Evolutionary conservation across 2,797 vertebrate species (phyloP), one percentile per base, ranked within the genome.

Genomic region (Brachymystax lenok): DNA sequence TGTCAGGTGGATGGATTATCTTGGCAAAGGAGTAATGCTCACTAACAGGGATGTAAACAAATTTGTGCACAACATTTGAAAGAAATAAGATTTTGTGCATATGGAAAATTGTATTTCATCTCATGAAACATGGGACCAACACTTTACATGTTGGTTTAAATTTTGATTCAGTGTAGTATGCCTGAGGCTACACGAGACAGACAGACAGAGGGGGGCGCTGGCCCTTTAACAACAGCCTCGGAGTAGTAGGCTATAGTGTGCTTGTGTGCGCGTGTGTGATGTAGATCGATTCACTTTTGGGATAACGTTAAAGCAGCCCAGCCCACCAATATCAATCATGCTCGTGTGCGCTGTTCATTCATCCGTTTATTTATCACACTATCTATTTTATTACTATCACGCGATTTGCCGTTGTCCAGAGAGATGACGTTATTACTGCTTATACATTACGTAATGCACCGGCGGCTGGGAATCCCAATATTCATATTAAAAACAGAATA

Each of bases 371-470:
- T 63, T 63, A 10, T 63, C 59, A 24, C 27, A 63, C 59, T 12
- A 63, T 63, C 59, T 24, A 63, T 63, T 63, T 8, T 27, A 63
- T 63, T 63, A 21, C 10, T 63, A 63, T 63, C 21, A 63, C 59
- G 59, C 21, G 59, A 8, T 63, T 63, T 63, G 59, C 59, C 3
- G 56, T 59, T 59, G 56, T 21, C 59, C 24, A 63, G 17, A 63
- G 59, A 63, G 59, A 63, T 63, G 59, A 63, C 59, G 59, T 27
- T 13, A 24, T 24, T 63, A 27, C 59, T 63, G 59, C 21, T 10
- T 63, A 63, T 63, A 63, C 16, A 63, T 63, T 3, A 61, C 59
- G 59, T 61, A 61, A 61, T 61, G 59, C 59, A 61, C 59, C 59
- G 21, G 21, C 59, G 8, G 59, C 21, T 61, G 59, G 59, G 59